phyloP scores from a whole-genome alignment of 2,113 vertebrate genomes.

The Romanogobio albipinnatus region DNA sequence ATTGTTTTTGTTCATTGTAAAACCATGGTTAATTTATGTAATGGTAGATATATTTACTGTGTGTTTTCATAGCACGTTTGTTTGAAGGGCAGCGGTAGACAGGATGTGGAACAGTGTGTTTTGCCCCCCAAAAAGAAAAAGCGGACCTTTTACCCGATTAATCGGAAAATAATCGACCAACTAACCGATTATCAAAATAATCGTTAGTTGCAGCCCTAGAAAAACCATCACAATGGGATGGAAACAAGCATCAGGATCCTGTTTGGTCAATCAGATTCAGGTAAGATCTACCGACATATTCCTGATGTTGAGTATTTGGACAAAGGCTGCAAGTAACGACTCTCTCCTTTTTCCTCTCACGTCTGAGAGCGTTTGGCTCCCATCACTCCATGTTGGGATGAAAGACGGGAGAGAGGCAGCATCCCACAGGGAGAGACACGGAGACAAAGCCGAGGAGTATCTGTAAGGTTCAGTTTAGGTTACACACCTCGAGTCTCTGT shows the following conservation, averaged over 20 bases:
- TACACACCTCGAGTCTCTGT: conserved; percentile 16
- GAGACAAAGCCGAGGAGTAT: conserved; percentile 12
- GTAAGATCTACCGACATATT: conserved; percentile 40
- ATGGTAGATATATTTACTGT: no score
- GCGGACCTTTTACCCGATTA: no score
- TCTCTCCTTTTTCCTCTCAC: not conserved
- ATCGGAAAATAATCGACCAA: no score
- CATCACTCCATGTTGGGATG: conserved; percentile 38
- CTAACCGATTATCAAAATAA: no score
- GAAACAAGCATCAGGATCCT: conserved; percentile 75
- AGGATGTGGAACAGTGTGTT: no score
- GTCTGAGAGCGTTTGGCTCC: conserved; percentile 11
- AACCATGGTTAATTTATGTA: no score
- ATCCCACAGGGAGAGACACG: conserved; percentile 29
- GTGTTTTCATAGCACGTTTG: no score
- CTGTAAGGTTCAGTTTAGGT: conserved; percentile 26
- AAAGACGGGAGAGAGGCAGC: conserved; percentile 29
- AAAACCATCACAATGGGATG: conserved; percentile 63
- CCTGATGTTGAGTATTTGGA: not conserved
- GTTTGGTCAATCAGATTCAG: conserved; percentile 68
- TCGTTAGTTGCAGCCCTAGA: no score
- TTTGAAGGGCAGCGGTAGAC: no score
- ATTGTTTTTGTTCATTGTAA: no score
- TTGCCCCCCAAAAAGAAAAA: no score
- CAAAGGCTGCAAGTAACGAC: not conserved